These are phyloP conservation scores for Malurus melanocephalus DNA, from an alignment of 2,113 vertebrate species.

Conservation along the genomic window DNA sequence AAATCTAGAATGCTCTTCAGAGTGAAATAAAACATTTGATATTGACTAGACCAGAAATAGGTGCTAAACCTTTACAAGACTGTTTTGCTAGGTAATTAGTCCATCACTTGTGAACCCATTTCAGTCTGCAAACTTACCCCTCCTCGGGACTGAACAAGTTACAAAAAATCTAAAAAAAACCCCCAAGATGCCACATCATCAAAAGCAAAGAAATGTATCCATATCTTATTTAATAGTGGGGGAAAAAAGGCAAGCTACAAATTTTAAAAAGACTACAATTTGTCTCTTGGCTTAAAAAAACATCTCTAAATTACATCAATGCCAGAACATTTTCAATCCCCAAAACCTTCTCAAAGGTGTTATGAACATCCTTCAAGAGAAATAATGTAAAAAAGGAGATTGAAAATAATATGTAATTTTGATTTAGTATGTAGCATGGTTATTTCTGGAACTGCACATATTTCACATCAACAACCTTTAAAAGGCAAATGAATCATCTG, in stretches of 20 bases:
- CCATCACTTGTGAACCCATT: not conserved
- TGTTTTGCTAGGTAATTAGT: not conserved
- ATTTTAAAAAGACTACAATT: not conserved
- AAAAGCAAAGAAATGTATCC: not conserved
- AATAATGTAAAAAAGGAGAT: not conserved
- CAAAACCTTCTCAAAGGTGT: not conserved
- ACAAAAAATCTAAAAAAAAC: accelerated
- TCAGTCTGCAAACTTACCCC: not conserved
- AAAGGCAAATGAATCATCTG: not conserved
- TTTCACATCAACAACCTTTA: not conserved
- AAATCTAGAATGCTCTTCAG: not conserved
- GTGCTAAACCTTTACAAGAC: not conserved
- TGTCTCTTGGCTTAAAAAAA: not conserved
- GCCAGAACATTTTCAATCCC: not conserved
- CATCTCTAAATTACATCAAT: not conserved
- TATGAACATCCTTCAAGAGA: not conserved
- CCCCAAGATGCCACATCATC: not conserved
- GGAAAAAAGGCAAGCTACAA: not conserved
- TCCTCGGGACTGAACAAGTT: not conserved
- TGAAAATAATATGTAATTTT: not conserved
- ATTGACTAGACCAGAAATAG: not conserved
- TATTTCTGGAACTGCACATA: not conserved
- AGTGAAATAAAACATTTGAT: not conserved
- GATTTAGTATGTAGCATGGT: not conserved
- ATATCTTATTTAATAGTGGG: not conserved